Evolutionary conservation across 2,888 invertebrate genomes (phyloP).

Genomic region (Copidosoma aretas): DNA sequence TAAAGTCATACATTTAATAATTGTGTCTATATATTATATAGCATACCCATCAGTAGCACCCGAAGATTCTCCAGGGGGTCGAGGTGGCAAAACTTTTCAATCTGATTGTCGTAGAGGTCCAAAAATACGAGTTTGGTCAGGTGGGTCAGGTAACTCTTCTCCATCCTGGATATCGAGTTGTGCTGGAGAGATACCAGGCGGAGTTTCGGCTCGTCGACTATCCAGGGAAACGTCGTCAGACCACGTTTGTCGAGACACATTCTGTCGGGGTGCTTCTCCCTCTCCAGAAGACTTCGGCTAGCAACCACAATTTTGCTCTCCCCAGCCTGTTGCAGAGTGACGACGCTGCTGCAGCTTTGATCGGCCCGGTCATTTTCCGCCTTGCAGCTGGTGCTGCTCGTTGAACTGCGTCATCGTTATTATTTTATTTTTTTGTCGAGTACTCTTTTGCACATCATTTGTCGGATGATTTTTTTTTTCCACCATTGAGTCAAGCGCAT

Average conservation of each 20-base stretch:
- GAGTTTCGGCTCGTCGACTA: slow-evolving; percentile 81
- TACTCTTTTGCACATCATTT: too few relatives aligned
- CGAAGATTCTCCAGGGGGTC: slow-evolving; percentile 79
- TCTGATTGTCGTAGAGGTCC: slow-evolving; percentile 93
- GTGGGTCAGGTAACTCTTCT: slow-evolving; percentile 66
- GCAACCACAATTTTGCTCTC: slow-evolving; percentile 74
- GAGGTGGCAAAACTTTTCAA: slow-evolving; percentile 83
- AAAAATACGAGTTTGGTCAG: slow-evolving; percentile 86
- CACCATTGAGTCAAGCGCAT: neutral
- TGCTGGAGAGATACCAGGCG: slow-evolving; percentile 89
- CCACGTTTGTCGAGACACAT: slow-evolving; percentile 87
- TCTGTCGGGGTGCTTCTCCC: slow-evolving; percentile 84
- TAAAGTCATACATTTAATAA: too few relatives aligned
- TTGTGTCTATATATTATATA: too few relatives aligned
- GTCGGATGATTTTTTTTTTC: too few relatives aligned
- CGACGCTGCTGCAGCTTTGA: slow-evolving; percentile 54
- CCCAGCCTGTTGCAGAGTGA: slow-evolving; percentile 65
- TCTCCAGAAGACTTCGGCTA: slow-evolving; percentile 75
- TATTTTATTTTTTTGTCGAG: too few relatives aligned
- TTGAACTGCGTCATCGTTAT: too few relatives aligned
- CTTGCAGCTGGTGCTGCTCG: slow-evolving; percentile 49
- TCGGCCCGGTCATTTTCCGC: slow-evolving; percentile 55
- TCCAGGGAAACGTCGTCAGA: slow-evolving; percentile 80
- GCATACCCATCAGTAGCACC: slow-evolving; percentile 84
- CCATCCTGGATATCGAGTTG: slow-evolving; percentile 82